These are phyloP conservation scores for Sceloporus undulatus DNA, from an alignment of 2,113 vertebrate genomes.

Conservation along the genomic window DNA sequence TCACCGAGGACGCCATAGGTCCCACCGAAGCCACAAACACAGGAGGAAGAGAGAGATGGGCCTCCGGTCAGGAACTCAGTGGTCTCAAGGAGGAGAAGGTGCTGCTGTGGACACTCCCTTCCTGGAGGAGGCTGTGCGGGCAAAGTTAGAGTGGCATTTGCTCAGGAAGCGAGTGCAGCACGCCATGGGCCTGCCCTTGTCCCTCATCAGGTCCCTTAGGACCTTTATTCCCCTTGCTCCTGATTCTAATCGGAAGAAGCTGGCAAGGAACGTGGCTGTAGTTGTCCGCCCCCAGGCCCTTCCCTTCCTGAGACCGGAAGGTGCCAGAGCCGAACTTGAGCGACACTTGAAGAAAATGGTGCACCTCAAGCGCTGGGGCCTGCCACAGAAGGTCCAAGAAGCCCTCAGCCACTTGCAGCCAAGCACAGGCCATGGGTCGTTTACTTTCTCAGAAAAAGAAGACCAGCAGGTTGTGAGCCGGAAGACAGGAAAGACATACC, in stretches of 20 bases:
- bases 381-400: conserved; percentile 1
- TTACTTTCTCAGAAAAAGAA: rapidly evolving
- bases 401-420: not conserved
- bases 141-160: not conserved
- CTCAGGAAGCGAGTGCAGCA: conserved; percentile 10
- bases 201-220: not conserved
- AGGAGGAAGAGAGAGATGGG: too few species aligned
- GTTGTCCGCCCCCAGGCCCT: not conserved
- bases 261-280: rapidly evolving
- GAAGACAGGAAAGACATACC: too few species aligned
- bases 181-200: not conserved
- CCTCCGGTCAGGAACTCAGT: too few species aligned
- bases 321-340: not conserved
- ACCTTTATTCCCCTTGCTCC: conserved; percentile 12
- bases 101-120: too few species aligned
- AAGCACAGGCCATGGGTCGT: rapidly evolving
- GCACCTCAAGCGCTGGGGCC: conserved; percentile 9
- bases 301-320: not conserved
- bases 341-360: conserved; percentile 12
- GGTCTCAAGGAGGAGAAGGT: too few species aligned
- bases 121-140: not conserved
- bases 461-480: not conserved
- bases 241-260: too few species aligned
- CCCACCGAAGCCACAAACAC: too few species aligned
- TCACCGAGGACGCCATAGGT: too few species aligned